Evolutionary conservation across 2,113 vertebrate genomes (phyloP), one percentile per base, ranked within the genome.

Genomic region (Herpetotheres cachinnans): DNA sequence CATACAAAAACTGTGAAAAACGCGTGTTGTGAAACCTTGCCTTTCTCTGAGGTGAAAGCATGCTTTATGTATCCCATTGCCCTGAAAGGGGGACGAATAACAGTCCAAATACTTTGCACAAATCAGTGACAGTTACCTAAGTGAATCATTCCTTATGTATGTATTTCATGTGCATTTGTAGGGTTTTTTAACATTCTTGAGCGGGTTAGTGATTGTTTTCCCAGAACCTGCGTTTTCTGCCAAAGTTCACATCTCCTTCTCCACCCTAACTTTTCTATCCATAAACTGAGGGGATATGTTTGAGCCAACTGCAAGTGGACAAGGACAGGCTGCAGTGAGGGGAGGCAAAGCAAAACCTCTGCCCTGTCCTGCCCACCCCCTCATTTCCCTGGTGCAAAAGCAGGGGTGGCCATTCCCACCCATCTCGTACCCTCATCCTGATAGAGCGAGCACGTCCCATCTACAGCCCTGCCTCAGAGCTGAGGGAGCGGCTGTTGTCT

Each of bases 351-450:
- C 50, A 67, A 69, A 58, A 63, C 13, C 22, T 66, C 47, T 66
- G n/a, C 34, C 58, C 42, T 58, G 12, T 16, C 69, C n/a, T 61
- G 26, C 59, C 46, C 29, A 38, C 21, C 38, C 52, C n/a, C 26
- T 77, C 32, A 1, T 14, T 36, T 27, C 18, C 50, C 34, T 15
- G 42, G 42, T 42, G 42, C 42, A 42, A 42, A 13, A 14, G 42
- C 42, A 42, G 42, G 42, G 42, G 13, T 42, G 42, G 8, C 9
- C 40, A 15, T 63, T 52, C n/a, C 56, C 80, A 50, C 19, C 29
- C 25, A 17, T 34, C 56, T 10, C 14, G 2, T 16, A 27, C 18
- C 32, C 61, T 42, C 1, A 0, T 54, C 38, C 42, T 42, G 42
- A n/a, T 3, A 13, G 24, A 25, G 25, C 3, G 26, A 63, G 44